These are phyloP conservation scores for Orientallactaga bullata DNA, from an alignment of 2,113 vertebrate genomes.

Conservation along the genomic window DNA sequence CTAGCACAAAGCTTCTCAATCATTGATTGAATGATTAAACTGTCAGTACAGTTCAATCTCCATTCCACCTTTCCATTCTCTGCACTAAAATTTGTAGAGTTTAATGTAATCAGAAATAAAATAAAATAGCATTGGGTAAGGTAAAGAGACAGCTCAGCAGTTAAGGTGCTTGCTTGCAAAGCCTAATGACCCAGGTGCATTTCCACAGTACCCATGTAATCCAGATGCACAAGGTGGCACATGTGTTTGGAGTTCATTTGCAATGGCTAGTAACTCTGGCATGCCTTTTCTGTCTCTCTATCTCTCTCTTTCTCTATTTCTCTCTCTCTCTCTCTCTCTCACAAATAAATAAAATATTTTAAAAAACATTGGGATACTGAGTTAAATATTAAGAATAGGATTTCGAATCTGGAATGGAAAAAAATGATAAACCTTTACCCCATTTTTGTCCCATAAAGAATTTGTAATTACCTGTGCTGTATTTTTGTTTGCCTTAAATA, in stretches of 20 bases:
- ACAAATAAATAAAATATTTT: no score
- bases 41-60: neutral
- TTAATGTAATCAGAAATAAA: constrained; percentile 6
- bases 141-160: no score
- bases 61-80: neutral
- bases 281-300: no score
- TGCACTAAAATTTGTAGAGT: neutral
- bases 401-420: neutral
- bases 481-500: constrained; percentile 48
- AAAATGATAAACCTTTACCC: constrained; percentile 7
- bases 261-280: no score
- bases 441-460: neutral
- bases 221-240: no score
- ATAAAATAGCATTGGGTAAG: neutral
- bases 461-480: neutral
- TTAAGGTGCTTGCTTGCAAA: no score
- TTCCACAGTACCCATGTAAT: no score
- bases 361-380: neutral
- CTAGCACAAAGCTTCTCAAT: neutral
- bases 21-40: constrained; percentile 15
- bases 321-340: no score
- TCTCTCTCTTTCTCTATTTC: no score
- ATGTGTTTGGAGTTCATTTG: no score
- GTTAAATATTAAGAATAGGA: neutral
- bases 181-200: no score